These are phyloP conservation scores for Gila orcuttii DNA, from an alignment of 2,113 vertebrate genomes.

Conservation along the genomic window DNA sequence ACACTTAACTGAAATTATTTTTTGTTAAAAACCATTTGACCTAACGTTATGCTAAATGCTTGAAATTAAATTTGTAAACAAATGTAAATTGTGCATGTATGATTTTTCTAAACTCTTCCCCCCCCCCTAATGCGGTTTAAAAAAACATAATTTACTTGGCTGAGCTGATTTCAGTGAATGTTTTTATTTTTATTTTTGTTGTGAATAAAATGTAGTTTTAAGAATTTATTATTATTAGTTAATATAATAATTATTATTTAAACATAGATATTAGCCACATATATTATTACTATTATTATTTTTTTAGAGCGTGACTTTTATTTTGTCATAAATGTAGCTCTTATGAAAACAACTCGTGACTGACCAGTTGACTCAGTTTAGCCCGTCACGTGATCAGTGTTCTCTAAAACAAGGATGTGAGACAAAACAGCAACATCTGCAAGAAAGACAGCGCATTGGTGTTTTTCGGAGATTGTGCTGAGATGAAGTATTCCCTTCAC, in stretches of 20 bases:
- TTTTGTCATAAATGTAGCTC: background rate
- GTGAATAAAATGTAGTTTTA: no score
- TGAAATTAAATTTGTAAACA: background rate
- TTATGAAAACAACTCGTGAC: constrained; percentile 2
- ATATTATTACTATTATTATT: no score
- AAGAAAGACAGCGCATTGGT: background rate
- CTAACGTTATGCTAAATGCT: background rate
- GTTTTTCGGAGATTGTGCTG: background rate
- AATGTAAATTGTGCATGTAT: background rate
- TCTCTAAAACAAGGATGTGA: constrained; percentile 39
- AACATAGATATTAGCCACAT: no score
- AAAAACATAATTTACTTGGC: background rate
- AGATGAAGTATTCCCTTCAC: constrained; percentile 47
- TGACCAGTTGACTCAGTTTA: background rate
- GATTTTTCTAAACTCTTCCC: background rate
- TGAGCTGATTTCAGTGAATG: background rate
- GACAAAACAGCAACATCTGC: background rate
- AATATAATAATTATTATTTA: no score
- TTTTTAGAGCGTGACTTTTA: background rate
- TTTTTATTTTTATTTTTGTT: background rate
- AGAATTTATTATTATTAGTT: no score
- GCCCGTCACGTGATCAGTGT: constrained; percentile 20
- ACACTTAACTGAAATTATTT: background rate
- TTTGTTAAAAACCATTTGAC: no score
- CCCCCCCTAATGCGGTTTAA: background rate